Evolutionary conservation across 2,797 vertebrate genomes (phyloP).

Genomic region (Enteromius afrohamiltoni): DNA sequence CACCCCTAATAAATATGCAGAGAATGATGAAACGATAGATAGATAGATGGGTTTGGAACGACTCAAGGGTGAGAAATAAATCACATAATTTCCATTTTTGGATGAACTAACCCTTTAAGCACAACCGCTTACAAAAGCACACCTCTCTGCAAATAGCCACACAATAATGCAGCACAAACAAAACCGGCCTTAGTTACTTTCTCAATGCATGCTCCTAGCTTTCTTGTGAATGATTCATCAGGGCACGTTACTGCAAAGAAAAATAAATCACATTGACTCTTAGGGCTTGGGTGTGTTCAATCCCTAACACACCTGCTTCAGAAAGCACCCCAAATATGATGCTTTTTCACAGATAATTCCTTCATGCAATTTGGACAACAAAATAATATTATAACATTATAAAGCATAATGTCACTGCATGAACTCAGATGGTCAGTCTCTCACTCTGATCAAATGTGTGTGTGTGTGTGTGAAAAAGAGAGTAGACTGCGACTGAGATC

Average conservation of each 20-base stretch:
- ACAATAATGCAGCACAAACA: not conserved
- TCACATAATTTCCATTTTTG: too few relatives aligned
- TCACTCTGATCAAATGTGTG: not conserved
- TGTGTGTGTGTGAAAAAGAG: conserved; percentile 52
- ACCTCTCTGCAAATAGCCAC: not conserved
- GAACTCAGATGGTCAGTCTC: conserved; percentile 7
- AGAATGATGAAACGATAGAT: too few relatives aligned
- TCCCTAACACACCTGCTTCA: not conserved
- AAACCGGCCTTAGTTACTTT: not conserved
- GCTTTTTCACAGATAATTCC: not conserved
- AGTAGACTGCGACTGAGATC: conserved; percentile 50
- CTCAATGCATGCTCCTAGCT: not conserved
- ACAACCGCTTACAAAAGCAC: not conserved
- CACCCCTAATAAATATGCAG: too few relatives aligned
- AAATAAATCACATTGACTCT: conserved; percentile 12
- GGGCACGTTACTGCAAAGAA: not conserved
- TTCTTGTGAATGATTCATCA: conserved; percentile 1
- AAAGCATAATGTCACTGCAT: not conserved
- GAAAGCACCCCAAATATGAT: not conserved
- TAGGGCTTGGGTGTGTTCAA: not conserved
- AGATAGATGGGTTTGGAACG: too few relatives aligned
- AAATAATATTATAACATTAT: too few relatives aligned
- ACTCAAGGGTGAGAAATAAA: too few relatives aligned
- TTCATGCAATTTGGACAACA: not conserved
- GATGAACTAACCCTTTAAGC: too few relatives aligned